A percentile compares a stretch with the other conserved stretches of the same genome.
Evolutionary conservation across 2,888 invertebrate genomes (phyloP).

Genomic region (Nomada ruficornis): DNA sequence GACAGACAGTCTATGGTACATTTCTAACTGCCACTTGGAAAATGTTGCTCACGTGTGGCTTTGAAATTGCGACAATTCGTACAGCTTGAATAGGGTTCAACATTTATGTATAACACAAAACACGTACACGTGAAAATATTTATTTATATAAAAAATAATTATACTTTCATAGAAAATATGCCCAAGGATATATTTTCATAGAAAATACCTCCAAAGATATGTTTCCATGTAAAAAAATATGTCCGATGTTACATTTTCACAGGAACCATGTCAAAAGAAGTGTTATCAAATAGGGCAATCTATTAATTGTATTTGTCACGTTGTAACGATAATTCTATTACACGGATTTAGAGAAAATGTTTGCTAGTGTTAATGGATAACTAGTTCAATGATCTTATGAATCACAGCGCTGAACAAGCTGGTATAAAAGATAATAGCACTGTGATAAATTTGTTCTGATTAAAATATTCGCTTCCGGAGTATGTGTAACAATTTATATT

Average conservation of each 20-base stretch:
- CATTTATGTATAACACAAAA: not conserved
- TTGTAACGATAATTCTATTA: not conserved
- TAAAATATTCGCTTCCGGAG: not conserved
- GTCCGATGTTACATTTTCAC: no score
- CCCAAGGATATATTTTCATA: not conserved
- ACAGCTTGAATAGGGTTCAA: not conserved
- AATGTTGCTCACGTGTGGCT: not conserved
- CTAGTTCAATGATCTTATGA: constrained; percentile 30
- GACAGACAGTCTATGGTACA: not conserved
- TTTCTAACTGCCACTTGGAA: not conserved
- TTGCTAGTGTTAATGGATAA: constrained; percentile 1
- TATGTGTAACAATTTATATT: not conserved
- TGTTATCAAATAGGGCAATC: not conserved
- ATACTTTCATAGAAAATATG: not conserved
- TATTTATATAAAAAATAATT: no score
- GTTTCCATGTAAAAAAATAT: no score
- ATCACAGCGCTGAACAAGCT: constrained; percentile 22
- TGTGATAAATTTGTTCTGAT: constrained; percentile 17
- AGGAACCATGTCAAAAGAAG: not conserved
- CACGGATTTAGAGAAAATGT: not conserved
- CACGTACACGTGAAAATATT: no score
- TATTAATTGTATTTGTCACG: not conserved
- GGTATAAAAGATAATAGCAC: constrained; percentile 13
- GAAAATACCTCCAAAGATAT: not conserved
- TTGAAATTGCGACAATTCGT: not conserved